Conservation (phyloP, 2,888 invertebrate genomes). For the Lypha dubia region DNA sequence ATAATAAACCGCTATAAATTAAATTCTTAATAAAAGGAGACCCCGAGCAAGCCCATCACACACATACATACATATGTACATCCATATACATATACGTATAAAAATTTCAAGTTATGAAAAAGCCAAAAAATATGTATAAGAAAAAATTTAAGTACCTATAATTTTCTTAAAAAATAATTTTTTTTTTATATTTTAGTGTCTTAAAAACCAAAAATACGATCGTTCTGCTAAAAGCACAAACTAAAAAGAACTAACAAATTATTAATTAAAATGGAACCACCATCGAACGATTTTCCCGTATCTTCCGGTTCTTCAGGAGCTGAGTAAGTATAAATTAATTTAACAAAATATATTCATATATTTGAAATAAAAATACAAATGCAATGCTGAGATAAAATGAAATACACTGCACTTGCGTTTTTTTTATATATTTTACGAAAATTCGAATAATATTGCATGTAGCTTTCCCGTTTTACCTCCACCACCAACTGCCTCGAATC, state of each 20-base stretch:
- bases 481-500: conserved; percentile 78
- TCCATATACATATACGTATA: too few relatives aligned
- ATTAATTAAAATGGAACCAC: conserved; percentile 68
- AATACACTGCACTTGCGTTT: conserved; percentile 33
- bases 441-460: conserved; percentile 73
- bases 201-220: conserved; percentile 30
- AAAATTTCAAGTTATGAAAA: too few relatives aligned
- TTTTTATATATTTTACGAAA: conserved; percentile 42
- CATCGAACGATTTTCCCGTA: conserved; percentile 72
- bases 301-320: conserved; percentile 75
- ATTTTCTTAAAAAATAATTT: neutral
- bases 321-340: conserved; percentile 74
- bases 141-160: too few relatives aligned
- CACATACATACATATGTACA: too few relatives aligned
- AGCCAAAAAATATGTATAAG: too few relatives aligned
- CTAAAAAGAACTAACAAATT: neutral
- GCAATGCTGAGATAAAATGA: neutral
- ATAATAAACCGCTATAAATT: too few relatives aligned
- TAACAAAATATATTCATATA: neutral
- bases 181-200: conserved; percentile 31
- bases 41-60: too few relatives aligned
- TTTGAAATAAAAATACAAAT: conserved; percentile 31
- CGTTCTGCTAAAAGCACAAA: conserved; percentile 41
- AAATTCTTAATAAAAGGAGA: too few relatives aligned
- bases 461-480: conserved; percentile 84